A percentile compares a stretch with the other conserved stretches of the same genome.
Evolutionary conservation across 2,797 vertebrate species (phyloP).

Genomic region (Semotilus atromaculatus): DNA sequence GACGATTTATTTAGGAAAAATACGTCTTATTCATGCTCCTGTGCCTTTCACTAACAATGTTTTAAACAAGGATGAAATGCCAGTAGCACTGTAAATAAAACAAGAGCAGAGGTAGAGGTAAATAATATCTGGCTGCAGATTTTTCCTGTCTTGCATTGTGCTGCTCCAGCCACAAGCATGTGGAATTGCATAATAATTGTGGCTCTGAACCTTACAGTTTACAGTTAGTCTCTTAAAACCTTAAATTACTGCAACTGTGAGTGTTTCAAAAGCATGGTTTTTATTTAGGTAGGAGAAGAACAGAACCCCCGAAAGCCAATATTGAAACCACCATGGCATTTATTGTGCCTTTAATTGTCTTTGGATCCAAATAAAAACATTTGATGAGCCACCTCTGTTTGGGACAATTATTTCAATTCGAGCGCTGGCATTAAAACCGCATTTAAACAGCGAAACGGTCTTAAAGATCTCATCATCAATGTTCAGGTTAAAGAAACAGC

Average conservation of each 20-base stretch:
- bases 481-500: constrained; percentile 56
- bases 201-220: constrained; percentile 74
- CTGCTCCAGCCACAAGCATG: constrained; percentile 66
- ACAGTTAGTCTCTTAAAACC: constrained; percentile 74
- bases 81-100: constrained; percentile 32
- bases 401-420: constrained; percentile 63
- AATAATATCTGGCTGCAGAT: constrained; percentile 57
- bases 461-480: constrained; percentile 60
- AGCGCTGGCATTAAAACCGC: constrained; percentile 52
- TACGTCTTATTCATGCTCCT: background rate
- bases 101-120: background rate
- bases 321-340: constrained; percentile 66
- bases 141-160: constrained; percentile 59
- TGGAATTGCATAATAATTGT: constrained; percentile 75
- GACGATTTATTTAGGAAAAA: background rate
- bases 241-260: constrained; percentile 74
- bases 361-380: constrained; percentile 72
- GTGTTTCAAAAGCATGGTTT: constrained; percentile 71
- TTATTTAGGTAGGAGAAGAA: constrained; percentile 67
- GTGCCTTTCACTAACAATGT: background rate
- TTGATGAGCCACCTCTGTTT: constrained; percentile 72
- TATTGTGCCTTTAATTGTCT: constrained; percentile 72
- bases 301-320: constrained; percentile 64
- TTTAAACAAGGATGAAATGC: constrained; percentile 18
- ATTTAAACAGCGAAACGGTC: constrained; percentile 63